Percentiles rank a stretch among this genome's conserved stretches.
Conservation (phyloP, 2,888 invertebrate species). For the Tipula vernalis region DNA sequence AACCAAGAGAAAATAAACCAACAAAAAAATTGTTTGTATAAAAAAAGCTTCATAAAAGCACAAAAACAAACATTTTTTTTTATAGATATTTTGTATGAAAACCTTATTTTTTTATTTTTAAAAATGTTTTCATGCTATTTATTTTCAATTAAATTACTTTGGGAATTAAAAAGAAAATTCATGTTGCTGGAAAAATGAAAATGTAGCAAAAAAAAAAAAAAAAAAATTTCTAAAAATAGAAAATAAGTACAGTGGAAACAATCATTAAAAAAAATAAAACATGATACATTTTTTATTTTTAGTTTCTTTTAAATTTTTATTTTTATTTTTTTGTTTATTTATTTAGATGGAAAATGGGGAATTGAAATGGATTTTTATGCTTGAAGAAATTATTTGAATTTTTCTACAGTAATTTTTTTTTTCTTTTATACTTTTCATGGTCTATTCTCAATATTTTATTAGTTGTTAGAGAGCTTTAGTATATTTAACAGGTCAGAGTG, state of each 20-base stretch:
- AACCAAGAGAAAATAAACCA: background rate
- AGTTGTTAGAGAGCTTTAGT: background rate
- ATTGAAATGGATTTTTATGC: background rate
- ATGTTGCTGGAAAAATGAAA: background rate
- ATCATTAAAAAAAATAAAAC: background rate
- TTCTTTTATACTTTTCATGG: background rate
- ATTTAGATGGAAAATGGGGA: background rate
- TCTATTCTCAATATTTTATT: background rate
- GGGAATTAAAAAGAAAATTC: background rate
- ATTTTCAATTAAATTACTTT: slow-evolving; percentile 4
- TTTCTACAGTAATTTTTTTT: background rate
- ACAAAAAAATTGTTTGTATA: background rate
- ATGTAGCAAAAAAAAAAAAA: background rate
- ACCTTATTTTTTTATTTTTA: background rate
- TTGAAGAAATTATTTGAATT: background rate
- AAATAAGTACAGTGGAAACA: background rate
- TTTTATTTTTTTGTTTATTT: background rate
- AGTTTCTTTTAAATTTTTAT: background rate
- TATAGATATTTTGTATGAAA: background rate
- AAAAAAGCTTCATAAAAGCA: background rate
- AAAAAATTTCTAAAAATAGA: background rate
- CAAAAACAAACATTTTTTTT: background rate
- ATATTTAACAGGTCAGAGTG: background rate
- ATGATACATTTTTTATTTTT: background rate
- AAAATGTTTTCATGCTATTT: background rate